Conservation (phyloP, 2,797 vertebrate species). For the Halcyon leucocephala region DNA sequence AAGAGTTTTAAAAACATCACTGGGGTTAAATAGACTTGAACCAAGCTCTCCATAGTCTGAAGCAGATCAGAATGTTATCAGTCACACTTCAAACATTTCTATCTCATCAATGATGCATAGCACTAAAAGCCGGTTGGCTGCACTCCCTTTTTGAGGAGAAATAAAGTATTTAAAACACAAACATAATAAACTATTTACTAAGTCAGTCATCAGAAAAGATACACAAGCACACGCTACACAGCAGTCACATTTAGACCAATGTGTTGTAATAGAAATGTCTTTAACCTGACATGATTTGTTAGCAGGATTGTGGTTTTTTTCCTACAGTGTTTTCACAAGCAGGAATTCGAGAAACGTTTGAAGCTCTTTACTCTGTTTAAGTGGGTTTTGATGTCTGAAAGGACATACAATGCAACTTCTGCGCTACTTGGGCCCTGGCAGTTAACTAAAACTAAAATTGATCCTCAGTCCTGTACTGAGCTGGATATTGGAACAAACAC, state of each 20-base stretch:
- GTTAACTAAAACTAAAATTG: not conserved
- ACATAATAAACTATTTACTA: not conserved
- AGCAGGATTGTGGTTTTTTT: not conserved
- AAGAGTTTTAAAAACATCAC: not conserved
- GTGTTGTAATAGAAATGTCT: not conserved
- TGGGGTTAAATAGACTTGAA: not conserved
- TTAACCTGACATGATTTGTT: not conserved
- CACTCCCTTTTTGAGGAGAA: not conserved
- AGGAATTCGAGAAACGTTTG: fast-evolving
- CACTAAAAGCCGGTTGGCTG: not conserved
- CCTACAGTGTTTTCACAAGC: not conserved
- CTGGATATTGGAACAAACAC: not conserved
- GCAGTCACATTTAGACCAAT: not conserved
- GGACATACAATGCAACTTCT: not conserved
- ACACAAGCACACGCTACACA: not conserved
- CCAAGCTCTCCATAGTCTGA: fast-evolving
- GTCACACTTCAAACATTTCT: not conserved
- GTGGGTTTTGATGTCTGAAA: not conserved
- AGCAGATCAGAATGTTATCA: not conserved
- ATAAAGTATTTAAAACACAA: not conserved
- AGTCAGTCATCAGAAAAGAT: not conserved
- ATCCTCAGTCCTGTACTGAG: not conserved
- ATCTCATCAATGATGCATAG: not conserved
- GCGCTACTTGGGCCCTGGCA: not conserved
- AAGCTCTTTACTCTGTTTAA: not conserved